phyloP scores from a whole-genome alignment of 1,140 invertebrate species.

The Rhagoletis zephyria region DNA sequence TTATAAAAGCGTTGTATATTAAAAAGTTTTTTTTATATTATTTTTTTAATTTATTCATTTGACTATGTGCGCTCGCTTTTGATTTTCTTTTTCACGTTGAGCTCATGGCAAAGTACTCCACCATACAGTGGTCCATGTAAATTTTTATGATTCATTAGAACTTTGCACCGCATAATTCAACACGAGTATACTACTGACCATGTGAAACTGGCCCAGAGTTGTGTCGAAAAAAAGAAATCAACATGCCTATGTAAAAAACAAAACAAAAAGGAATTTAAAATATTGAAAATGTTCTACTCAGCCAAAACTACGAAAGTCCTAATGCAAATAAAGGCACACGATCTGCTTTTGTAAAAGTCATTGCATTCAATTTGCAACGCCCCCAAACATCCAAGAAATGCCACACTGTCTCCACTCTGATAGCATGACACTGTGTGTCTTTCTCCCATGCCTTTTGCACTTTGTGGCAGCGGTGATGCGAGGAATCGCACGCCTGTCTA shows the following conservation, averaged over 20 bases:
- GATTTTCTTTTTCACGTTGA: background rate
- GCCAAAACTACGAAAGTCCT: background rate
- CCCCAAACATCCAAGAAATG: slow-evolving; percentile 28
- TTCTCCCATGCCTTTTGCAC: background rate
- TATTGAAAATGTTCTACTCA: background rate
- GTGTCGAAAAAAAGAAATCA: background rate
- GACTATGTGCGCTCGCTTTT: background rate
- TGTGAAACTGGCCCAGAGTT: background rate
- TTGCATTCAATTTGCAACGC: slow-evolving; percentile 32
- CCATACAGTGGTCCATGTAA: background rate
- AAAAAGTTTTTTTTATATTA: too few species aligned
- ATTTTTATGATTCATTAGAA: background rate
- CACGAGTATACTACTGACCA: too few species aligned
- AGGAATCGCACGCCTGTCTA: slow-evolving; percentile 44
- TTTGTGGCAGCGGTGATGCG: slow-evolving; percentile 4
- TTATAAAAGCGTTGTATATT: too few species aligned
- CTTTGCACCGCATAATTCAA: slow-evolving; percentile 16
- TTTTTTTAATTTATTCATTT: background rate
- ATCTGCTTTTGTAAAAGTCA: background rate
- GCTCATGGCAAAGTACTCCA: background rate
- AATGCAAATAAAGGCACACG: background rate
- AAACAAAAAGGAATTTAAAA: background rate
- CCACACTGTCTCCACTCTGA: background rate
- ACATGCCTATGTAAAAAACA: background rate
- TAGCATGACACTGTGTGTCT: background rate